Evolutionary conservation across 2,888 invertebrate genomes (phyloP).

Genomic region (Hymenopus coronatus): DNA sequence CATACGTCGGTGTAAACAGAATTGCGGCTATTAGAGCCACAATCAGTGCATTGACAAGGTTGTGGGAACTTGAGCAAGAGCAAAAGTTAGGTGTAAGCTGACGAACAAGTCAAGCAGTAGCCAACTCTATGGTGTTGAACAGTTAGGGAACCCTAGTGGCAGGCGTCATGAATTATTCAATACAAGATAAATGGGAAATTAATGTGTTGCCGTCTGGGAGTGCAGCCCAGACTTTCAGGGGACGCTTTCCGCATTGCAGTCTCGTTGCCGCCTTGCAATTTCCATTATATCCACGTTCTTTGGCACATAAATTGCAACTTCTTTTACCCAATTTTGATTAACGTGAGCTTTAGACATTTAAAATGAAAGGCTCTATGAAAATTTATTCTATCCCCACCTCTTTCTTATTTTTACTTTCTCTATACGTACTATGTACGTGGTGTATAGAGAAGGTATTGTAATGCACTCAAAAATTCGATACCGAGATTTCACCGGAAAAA

Average conservation of each 20-base stretch:
- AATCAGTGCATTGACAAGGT: background rate
- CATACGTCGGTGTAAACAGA: no score
- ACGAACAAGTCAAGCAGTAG: background rate
- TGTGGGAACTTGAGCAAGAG: background rate
- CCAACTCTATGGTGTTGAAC: background rate
- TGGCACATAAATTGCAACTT: background rate
- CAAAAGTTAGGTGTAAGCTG: background rate
- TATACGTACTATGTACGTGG: no score
- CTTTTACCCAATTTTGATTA: no score
- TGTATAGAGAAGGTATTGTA: no score
- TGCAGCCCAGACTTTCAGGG: background rate
- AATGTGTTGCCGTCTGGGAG: background rate
- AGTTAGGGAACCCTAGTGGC: background rate
- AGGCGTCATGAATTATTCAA: background rate
- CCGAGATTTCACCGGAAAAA: no score
- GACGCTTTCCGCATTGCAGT: background rate
- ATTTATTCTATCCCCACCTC: no score
- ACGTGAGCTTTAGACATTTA: no score
- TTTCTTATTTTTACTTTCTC: no score
- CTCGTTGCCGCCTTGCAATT: background rate
- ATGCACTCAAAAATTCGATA: no score
- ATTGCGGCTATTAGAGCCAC: background rate
- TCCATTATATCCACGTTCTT: background rate
- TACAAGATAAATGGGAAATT: background rate
- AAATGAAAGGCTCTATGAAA: no score